Percentiles rank a stretch among this genome's conserved stretches.
Evolutionary conservation across 1,140 invertebrate genomes (phyloP).

Genomic region (Lordiphosa mommai): DNA sequence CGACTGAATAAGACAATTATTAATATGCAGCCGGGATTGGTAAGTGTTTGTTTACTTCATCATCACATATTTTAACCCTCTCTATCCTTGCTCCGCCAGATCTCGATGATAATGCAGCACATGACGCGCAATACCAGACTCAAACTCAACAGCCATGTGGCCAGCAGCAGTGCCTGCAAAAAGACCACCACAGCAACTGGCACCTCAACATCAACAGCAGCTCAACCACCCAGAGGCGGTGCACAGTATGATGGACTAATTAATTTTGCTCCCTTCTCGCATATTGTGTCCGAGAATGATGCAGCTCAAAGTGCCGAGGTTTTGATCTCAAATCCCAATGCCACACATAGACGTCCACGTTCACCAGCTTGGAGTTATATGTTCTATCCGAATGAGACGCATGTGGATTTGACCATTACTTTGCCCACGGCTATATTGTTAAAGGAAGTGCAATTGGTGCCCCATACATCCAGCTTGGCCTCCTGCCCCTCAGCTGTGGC

Average conservation of each 20-base stretch:
- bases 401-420: constrained; percentile 91
- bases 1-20: constrained; percentile 81
- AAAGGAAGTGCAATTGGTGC: constrained; percentile 93
- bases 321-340: constrained; percentile 87
- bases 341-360: constrained; percentile 89
- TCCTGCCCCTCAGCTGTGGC: constrained; percentile 95
- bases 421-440: constrained; percentile 93
- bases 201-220: constrained; percentile 17
- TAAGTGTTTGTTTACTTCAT: constrained; percentile 13
- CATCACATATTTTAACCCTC: not conserved
- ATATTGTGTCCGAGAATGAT: constrained; percentile 89
- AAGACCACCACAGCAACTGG: constrained; percentile 42
- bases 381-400: constrained; percentile 94
- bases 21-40: constrained; percentile 80
- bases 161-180: constrained; percentile 40
- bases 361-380: constrained; percentile 95
- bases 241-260: constrained; percentile 85
- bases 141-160: constrained; percentile 52
- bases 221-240: constrained; percentile 41
- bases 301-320: constrained; percentile 93
- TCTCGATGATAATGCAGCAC: constrained; percentile 85
- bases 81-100: constrained; percentile 33
- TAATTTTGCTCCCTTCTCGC: constrained; percentile 93
- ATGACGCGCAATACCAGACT: constrained; percentile 81
- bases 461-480: constrained; percentile 91